Base-by-base conservation (phyloP, 2,888 invertebrate genomes). In the Sialis lutaria region DNA sequence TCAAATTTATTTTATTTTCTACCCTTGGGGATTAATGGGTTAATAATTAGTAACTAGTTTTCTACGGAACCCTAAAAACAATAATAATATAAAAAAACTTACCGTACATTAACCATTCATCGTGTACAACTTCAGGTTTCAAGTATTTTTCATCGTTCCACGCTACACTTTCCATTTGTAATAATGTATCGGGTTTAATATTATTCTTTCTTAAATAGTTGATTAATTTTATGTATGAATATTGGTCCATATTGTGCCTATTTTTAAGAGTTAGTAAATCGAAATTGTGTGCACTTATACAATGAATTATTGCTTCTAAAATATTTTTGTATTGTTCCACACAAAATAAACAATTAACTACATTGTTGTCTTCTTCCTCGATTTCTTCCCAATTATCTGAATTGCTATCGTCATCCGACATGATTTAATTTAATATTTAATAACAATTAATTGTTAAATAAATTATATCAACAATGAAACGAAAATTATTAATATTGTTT, bases 91-190 rank as follows among this genome's bases (percentile, higher is more conserved):
- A 44, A 44, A n/a, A 12, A 9, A 7, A 4, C 58, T 54, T 75
- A 77, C 87, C 90, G 61, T 79, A 83, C 76, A 81, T 86, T 40
- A 91, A 64, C 83, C 89, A 84, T 7, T 82, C 74, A 60, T 91
- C 91, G 58, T 82, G 75, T 50, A 77, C 74, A 5, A 77, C 72
- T 22, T 22, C 22, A 0, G 91, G 87, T 59, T 78, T 81, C 49
- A 91, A 68, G 61, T 84, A 90, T 53, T 74, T 75, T 47, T 89
- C 87, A 55, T 77, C 77, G 8, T 75, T 72, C 89, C 89, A 91
- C 5, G 75, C 60, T 2, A 72, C 66, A 50, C 65, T 62, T 42
- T 67, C 64, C 10, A 74, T 60, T 40, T 59, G 55, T 53, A 73
- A 68, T 40, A 82, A 62, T 40, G 72, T 69, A 49, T 74, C 70